phyloP scores from a whole-genome alignment of 2,113 vertebrate species.

The Rana temporaria region DNA sequence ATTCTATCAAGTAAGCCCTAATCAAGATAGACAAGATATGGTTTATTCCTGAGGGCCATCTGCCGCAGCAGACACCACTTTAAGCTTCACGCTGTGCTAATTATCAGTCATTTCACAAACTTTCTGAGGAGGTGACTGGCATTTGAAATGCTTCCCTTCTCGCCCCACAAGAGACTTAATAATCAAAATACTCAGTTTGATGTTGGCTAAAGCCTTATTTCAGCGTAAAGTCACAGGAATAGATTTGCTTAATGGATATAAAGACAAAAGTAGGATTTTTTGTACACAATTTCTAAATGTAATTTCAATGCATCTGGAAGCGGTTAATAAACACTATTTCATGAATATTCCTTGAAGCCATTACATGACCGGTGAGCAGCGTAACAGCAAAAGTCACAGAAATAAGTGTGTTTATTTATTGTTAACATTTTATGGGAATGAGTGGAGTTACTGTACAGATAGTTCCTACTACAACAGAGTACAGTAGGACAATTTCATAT shows the following conservation, averaged over 20 bases:
- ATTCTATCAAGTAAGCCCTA: conserved; percentile 34
- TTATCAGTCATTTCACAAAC: conserved; percentile 53
- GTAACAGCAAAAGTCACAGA: too few species aligned
- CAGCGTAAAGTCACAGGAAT: conserved; percentile 30
- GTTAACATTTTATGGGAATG: too few species aligned
- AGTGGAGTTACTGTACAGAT: too few species aligned
- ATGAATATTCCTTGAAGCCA: too few species aligned
- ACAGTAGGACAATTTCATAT: too few species aligned
- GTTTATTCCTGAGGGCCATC: conserved; percentile 53
- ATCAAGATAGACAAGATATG: conserved; percentile 50
- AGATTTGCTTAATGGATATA: conserved; percentile 33
- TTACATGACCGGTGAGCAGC: too few species aligned
- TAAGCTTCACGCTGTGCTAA: conserved; percentile 5
- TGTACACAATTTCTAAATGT: too few species aligned
- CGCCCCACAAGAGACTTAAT: conserved; percentile 44
- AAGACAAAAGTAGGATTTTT: too few species aligned
- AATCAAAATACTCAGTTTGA: conserved; percentile 46
- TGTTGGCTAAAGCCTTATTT: conserved; percentile 41
- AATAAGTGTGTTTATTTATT: too few species aligned
- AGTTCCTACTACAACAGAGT: too few species aligned
- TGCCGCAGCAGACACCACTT: conserved; percentile 31
- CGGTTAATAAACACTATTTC: too few species aligned
- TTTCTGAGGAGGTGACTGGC: conserved; percentile 56
- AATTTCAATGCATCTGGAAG: too few species aligned
- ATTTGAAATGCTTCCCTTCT: conserved; percentile 53